Evolutionary conservation across 2,113 vertebrate species (phyloP), one percentile per base, ranked within the genome.

Genomic region (Larimichthys polyactis): DNA sequence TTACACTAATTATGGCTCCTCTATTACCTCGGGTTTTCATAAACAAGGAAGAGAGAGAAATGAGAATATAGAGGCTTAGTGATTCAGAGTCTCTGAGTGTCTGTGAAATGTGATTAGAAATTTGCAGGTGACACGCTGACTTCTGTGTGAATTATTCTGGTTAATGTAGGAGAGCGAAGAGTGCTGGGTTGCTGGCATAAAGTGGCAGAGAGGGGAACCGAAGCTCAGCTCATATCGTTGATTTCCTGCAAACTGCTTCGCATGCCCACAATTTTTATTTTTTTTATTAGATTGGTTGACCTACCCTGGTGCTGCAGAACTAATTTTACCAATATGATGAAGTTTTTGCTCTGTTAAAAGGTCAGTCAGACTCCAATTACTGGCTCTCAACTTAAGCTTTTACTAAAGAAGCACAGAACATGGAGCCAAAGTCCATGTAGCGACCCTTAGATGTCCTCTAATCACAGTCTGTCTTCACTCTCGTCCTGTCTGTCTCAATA

Each of bases 1-100:
- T 88, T 86, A 80, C 67, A 72, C 68, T 77, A 84, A 90, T 90
- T 83, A 87, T 44, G 43, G 79, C 74, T 68, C 66, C 66, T 67
- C 63, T 76, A 55, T 84, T 86, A 68, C 69, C 67, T 83, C 67
- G n/a, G 57, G 58, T 74, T 77, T 65, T 81, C 67, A 86, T 48
- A 85, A 90, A 85, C 75, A 86, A 75, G 83, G 75, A 87, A 49
- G 65, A 46, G 54, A 70, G 2, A 24, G 64, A 76, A 87, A 86
- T 52, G 10, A 73, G 73, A 83, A 65, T 10, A 19, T 59, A 57
- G 69, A 83, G 69, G n/a, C 55, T 72, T 75, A 49, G 43, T 49
- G 79, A 57, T 72, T 83, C 48, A 75, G 43, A 79, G 29, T 49
- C 65, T 72, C 65, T 22, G 46, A 82, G 54, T 66, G 22, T 73